Conservation (phyloP, 2,113 vertebrate species). For the Laticauda colubrina region DNA sequence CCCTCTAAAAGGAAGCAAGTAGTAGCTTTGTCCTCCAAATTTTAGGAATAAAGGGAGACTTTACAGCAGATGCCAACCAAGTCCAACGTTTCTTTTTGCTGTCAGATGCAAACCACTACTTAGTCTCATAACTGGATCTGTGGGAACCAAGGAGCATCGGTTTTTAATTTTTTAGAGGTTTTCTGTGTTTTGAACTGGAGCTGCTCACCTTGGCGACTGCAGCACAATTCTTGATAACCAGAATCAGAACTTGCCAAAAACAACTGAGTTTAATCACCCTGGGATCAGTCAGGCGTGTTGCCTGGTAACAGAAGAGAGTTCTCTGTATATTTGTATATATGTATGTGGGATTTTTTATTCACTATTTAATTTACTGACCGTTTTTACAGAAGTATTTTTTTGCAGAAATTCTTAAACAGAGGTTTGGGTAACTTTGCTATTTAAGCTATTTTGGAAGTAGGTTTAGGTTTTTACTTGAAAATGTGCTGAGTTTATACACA, state of each 20-base stretch:
- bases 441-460: constrained; percentile 15
- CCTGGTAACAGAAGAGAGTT: background rate
- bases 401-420: constrained; percentile 56
- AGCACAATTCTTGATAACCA: background rate
- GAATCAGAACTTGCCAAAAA: background rate
- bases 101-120: background rate
- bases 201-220: background rate
- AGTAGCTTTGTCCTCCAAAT: rapidly evolving
- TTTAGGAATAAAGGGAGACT: background rate
- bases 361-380: constrained; percentile 64
- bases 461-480: constrained; percentile 34
- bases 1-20: background rate
- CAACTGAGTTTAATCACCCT: background rate
- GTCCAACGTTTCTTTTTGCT: constrained; percentile 28
- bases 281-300: background rate
- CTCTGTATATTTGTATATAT: background rate
- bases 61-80: background rate
- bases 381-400: constrained; percentile 57
- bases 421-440: constrained; percentile 39
- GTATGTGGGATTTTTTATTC: background rate
- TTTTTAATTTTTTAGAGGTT: background rate
- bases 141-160: rapidly evolving
- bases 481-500: constrained; percentile 54
- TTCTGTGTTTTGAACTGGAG: background rate
- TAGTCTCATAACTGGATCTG: background rate